Evolutionary conservation across 2,888 invertebrate species (phyloP).

Genomic region (Sialis lutaria): DNA sequence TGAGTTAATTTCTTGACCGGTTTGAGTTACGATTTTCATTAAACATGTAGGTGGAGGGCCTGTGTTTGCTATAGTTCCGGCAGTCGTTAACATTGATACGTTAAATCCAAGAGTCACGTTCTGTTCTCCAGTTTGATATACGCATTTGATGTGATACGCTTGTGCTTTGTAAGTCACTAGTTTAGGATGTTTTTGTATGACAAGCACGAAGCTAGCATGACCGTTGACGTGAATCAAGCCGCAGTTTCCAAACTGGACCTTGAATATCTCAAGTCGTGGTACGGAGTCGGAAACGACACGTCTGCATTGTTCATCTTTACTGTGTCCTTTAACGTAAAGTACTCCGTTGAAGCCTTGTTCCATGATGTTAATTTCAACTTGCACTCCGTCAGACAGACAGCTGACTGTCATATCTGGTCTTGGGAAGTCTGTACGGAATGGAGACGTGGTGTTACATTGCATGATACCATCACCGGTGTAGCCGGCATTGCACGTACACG

Average conservation of each 20-base stretch:
- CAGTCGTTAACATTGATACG: constrained; percentile 88
- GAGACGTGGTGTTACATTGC: constrained; percentile 39
- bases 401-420: constrained; percentile 73
- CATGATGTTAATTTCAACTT: constrained; percentile 60
- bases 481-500: constrained; percentile 61
- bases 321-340: constrained; percentile 85
- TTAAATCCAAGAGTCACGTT: constrained; percentile 86
- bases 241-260: constrained; percentile 80
- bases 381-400: constrained; percentile 81
- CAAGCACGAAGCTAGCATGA: constrained; percentile 80
- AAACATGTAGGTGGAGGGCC: constrained; percentile 85
- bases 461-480: constrained; percentile 60
- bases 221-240: constrained; percentile 84
- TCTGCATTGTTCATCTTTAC: constrained; percentile 81
- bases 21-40: constrained; percentile 77
- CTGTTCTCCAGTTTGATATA: constrained; percentile 86
- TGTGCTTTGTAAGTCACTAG: constrained; percentile 87
- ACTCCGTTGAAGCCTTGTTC: constrained; percentile 75
- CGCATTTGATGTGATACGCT: constrained; percentile 91
- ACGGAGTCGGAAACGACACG: constrained; percentile 55
- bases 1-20: constrained; percentile 75
- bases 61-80: constrained; percentile 87
- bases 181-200: constrained; percentile 93
- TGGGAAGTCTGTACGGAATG: constrained; percentile 64
- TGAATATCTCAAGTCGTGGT: constrained; percentile 58